Percentiles rank a stretch among this genome's conserved stretches.
These are phyloP conservation scores for Heliconius hortense DNA, from an alignment of 2,888 invertebrate genomes.

Conservation along the genomic window DNA sequence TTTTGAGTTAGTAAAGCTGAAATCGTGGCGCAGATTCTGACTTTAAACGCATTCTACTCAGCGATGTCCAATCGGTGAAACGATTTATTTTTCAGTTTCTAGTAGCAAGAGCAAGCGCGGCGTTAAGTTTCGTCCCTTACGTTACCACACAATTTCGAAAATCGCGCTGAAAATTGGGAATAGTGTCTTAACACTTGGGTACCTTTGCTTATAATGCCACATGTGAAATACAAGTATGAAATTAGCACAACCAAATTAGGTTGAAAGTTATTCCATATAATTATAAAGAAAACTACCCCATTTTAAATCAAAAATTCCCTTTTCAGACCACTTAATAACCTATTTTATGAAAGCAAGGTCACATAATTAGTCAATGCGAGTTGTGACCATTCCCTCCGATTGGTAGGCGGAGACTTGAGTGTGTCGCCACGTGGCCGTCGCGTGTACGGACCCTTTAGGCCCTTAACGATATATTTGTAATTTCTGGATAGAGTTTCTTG, in stretches of 20 bases:
- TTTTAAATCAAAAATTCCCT: not conserved
- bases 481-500: slow-evolving; percentile 18
- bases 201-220: not conserved
- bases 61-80: no score
- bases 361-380: slow-evolving; percentile 43
- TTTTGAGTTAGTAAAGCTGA: no score
- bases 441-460: slow-evolving; percentile 63
- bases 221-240: not conserved
- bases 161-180: not conserved
- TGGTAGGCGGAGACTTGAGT: slow-evolving; percentile 47
- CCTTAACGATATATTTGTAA: slow-evolving; percentile 54
- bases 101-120: not conserved
- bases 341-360: slow-evolving; percentile 28
- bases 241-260: not conserved
- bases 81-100: not conserved
- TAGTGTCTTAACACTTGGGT: not conserved
- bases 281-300: not conserved
- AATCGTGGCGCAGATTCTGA: no score
- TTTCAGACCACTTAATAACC: not conserved
- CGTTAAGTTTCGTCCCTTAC: not conserved
- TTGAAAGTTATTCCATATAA: not conserved
- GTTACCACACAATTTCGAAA: not conserved
- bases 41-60: no score
- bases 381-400: slow-evolving; percentile 55
- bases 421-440: slow-evolving; percentile 61